Percentiles rank a stretch among this genome's conserved stretches.
Evolutionary conservation across 1,140 invertebrate species (phyloP).

Genomic region (Papilio machaon): DNA sequence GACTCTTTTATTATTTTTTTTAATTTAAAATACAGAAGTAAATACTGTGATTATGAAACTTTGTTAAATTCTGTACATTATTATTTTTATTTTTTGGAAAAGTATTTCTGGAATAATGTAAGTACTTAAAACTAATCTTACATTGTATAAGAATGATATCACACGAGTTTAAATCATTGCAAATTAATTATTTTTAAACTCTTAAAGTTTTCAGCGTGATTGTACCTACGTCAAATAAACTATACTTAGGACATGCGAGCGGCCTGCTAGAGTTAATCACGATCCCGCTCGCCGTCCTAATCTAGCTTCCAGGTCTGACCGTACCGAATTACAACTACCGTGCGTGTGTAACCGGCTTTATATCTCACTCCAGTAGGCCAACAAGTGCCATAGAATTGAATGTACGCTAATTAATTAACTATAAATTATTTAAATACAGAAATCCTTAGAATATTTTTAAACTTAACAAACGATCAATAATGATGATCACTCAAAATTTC

Average conservation of each 20-base stretch:
- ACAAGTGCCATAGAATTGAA: slow-evolving; percentile 39
- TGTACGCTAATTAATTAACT: slow-evolving; percentile 7
- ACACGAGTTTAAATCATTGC: too few species aligned
- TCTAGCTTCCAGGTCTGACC: slow-evolving; percentile 40
- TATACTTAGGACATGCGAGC: slow-evolving; percentile 47
- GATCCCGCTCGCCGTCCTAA: slow-evolving; percentile 44
- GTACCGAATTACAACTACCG: slow-evolving; percentile 52
- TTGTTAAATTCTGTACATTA: too few species aligned
- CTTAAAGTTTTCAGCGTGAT: slow-evolving; percentile 32
- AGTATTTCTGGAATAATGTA: too few species aligned
- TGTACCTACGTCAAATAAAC: slow-evolving; percentile 47
- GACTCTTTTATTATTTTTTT: too few species aligned
- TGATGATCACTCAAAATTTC: neutral
- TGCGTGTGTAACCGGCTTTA: slow-evolving; percentile 50
- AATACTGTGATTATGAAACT: too few species aligned
- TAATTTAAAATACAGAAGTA: too few species aligned
- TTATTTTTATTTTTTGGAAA: too few species aligned
- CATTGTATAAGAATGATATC: too few species aligned
- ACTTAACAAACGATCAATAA: neutral
- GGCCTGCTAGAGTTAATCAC: slow-evolving; percentile 45
- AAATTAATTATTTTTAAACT: neutral
- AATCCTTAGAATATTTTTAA: neutral
- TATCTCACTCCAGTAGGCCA: slow-evolving; percentile 39
- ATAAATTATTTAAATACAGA: neutral
- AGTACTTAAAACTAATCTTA: too few species aligned